Evolutionary conservation across 1,140 invertebrate genomes (phyloP).

Genomic region (Caerostris extrusa): DNA sequence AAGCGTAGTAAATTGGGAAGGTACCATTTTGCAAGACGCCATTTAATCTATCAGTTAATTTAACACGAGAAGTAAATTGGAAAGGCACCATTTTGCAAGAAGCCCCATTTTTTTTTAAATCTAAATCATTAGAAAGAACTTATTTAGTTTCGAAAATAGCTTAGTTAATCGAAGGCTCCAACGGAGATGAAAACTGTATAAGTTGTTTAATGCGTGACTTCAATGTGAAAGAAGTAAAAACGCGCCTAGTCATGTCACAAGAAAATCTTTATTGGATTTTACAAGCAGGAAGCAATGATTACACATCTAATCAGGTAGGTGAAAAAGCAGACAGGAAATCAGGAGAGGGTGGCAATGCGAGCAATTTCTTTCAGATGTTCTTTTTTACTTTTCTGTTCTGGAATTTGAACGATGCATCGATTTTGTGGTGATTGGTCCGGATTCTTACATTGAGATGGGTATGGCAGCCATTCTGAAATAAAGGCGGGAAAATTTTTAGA

Average conservation of each 20-base stretch:
- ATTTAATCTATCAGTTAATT: too few relatives aligned
- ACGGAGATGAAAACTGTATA: too few relatives aligned
- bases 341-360: neutral
- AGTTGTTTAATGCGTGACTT: too few relatives aligned
- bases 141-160: too few relatives aligned
- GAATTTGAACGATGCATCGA: neutral
- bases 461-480: constrained; percentile 21
- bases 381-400: neutral
- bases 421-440: neutral
- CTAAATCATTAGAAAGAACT: too few relatives aligned
- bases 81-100: too few relatives aligned
- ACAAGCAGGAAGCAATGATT: constrained; percentile 18
- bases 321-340: neutral
- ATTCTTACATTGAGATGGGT: neutral
- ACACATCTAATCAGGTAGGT: neutral
- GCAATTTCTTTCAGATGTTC: neutral
- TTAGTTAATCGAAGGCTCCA: too few relatives aligned
- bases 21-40: too few relatives aligned
- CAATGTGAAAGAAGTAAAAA: neutral
- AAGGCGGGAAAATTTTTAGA: neutral
- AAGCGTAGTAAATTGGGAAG: too few relatives aligned
- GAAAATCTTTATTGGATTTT: constrained; percentile 51
- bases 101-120: too few relatives aligned
- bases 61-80: too few relatives aligned
- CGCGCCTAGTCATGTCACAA: neutral